Percentiles rank a stretch among this genome's conserved stretches.
Conservation (phyloP, 2,888 invertebrate genomes). For the Hyposoter didymator region DNA sequence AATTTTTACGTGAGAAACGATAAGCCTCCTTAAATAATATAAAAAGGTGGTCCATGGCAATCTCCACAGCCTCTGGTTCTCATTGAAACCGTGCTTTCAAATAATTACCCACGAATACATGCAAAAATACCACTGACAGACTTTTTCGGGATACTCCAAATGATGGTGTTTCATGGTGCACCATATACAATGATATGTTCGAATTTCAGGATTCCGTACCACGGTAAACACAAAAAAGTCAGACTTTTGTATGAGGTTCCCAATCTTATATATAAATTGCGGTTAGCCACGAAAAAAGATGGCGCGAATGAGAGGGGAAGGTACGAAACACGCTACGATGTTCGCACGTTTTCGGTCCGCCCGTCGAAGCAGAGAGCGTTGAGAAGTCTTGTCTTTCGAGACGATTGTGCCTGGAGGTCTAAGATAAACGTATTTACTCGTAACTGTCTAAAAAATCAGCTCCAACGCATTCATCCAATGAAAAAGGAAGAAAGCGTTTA, state of each 20-base stretch:
- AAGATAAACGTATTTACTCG: slow-evolving; percentile 1
- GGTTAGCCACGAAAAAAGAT: slow-evolving; percentile 18
- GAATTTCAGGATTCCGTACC: background rate
- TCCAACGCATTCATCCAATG: background rate
- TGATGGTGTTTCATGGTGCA: background rate
- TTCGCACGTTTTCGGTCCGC: slow-evolving; percentile 27
- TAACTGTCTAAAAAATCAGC: background rate
- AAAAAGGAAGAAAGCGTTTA: background rate
- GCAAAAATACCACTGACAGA: background rate
- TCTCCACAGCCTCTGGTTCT: background rate
- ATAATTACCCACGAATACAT: background rate
- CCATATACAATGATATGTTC: background rate
- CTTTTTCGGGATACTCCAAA: background rate
- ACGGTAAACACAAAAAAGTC: slow-evolving; percentile 4
- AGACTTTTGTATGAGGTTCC: background rate
- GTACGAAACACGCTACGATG: slow-evolving; percentile 3
- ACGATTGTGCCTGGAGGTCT: background rate
- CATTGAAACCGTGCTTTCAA: background rate
- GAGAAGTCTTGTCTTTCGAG: slow-evolving; percentile 18
- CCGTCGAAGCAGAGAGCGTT: background rate
- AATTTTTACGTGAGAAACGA: too few relatives aligned
- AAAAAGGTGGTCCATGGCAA: background rate
- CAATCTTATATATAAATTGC: slow-evolving; percentile 27
- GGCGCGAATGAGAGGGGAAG: background rate
- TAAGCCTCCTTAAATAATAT: background rate